Percentiles rank a stretch among this genome's conserved stretches.
phyloP scores from a whole-genome alignment of 2,888 invertebrate species.

The Lamellibrachia columna region DNA sequence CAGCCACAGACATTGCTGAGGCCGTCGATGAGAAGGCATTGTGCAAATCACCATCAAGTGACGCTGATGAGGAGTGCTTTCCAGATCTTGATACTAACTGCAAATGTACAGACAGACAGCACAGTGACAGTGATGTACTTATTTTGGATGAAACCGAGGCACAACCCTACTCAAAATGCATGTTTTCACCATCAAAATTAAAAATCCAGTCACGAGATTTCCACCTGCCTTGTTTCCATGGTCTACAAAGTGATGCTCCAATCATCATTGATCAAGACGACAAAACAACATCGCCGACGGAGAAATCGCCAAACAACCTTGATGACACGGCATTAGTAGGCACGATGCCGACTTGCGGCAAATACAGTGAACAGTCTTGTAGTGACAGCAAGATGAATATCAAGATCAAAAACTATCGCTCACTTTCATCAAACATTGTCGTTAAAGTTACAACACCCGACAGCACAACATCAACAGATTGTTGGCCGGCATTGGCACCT shows the following conservation, averaged over 20 bases:
- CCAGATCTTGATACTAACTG: not conserved
- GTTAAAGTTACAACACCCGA: conserved; percentile 9
- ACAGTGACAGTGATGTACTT: not conserved
- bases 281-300: not conserved
- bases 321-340: not conserved
- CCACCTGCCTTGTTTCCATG: not conserved
- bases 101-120: not conserved
- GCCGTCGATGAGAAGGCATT: not conserved
- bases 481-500: not conserved
- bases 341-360: not conserved
- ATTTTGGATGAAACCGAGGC: not conserved
- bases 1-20: not conserved
- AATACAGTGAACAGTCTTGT: too few relatives aligned
- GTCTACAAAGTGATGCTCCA: not conserved
- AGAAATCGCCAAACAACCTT: not conserved
- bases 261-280: conserved; percentile 6
- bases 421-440: not conserved
- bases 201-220: not conserved
- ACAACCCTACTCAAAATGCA: not conserved
- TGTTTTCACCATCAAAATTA: not conserved
- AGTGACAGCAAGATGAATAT: not conserved
- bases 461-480: not conserved
- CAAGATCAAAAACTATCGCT: not conserved
- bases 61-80: too few relatives aligned
- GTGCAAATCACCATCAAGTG: not conserved